Evolutionary conservation across 2,797 vertebrate genomes (phyloP).

Genomic region (Propithecus perrieri): DNA sequence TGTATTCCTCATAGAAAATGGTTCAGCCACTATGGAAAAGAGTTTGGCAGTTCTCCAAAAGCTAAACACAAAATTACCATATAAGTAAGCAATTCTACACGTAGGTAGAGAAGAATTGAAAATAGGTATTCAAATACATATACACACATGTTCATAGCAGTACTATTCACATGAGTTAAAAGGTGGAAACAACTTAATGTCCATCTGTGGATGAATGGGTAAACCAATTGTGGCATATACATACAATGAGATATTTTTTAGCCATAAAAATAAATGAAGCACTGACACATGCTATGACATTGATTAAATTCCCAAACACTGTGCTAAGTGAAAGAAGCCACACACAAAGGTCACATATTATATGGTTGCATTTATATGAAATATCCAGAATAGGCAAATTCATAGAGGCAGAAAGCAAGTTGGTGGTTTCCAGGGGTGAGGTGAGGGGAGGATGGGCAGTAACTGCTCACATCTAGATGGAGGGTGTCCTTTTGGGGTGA

Average conservation of each 20-base stretch:
- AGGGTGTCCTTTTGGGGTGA: background rate
- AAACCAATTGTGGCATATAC: background rate
- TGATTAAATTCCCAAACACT: background rate
- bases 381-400: background rate
- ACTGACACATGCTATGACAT: background rate
- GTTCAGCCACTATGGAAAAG: background rate
- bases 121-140: background rate
- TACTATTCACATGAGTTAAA: background rate
- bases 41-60: background rate
- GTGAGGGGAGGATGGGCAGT: background rate
- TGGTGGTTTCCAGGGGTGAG: background rate
- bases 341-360: background rate
- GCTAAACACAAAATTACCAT: background rate
- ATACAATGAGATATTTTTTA: background rate
- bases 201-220: background rate
- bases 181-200: background rate
- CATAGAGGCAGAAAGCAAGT: background rate
- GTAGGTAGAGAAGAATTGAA: background rate
- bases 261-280: background rate
- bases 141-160: background rate
- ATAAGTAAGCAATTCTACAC: background rate
- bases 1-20: background rate
- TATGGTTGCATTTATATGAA: background rate
- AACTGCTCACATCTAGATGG: background rate
- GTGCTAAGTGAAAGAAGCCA: background rate